Evolutionary conservation across 2,797 vertebrate species (phyloP), one percentile per base, ranked within the genome.

Genomic region (Rhynchonycteris naso): DNA sequence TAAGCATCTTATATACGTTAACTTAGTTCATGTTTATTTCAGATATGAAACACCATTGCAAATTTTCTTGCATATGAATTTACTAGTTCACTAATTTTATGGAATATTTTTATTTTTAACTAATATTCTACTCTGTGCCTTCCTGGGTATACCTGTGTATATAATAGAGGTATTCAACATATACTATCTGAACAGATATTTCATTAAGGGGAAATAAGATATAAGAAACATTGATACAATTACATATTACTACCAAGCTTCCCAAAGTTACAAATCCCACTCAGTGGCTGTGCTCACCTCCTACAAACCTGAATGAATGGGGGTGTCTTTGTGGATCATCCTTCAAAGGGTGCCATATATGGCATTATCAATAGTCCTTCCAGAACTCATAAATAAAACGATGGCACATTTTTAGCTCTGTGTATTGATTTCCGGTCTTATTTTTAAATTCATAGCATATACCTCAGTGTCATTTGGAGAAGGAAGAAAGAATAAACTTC

Each of bases 361-460:
- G 0, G 26, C 22, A 22, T 75, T 74, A n/a, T 26, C 65, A 81
- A 81, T 11, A 66, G 19, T 82, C 21, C 43, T 92, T 78, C 78
- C 33, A 85, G 56, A 95, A 43, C 47, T 13, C 35, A 15, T 24
- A 65, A 68, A 11, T 80, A 75, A 94, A 79, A 75, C 18, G 15
- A 1, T 24, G 71, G 71, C 58, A 59, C 28, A 71, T 50, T 75
- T 65, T 80, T 86, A 93, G 63, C 59, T 61, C 59, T 65, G 35
- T 43, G 12, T 87, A 61, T 91, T 86, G 91, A 81, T 83, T 95
- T 92, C 61, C 43, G 80, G 72, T 43, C 35, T 92, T 68, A 74
- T 72, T 90, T 79, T 95, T 43, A 81, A 81, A 84, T 91, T 93
- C 16, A 1, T 69, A n/a, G 56, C 54, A 13, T n/a, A 59, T 54